phyloP scores from a whole-genome alignment of 2,113 vertebrate species.

The Phrynosoma platyrhinos region DNA sequence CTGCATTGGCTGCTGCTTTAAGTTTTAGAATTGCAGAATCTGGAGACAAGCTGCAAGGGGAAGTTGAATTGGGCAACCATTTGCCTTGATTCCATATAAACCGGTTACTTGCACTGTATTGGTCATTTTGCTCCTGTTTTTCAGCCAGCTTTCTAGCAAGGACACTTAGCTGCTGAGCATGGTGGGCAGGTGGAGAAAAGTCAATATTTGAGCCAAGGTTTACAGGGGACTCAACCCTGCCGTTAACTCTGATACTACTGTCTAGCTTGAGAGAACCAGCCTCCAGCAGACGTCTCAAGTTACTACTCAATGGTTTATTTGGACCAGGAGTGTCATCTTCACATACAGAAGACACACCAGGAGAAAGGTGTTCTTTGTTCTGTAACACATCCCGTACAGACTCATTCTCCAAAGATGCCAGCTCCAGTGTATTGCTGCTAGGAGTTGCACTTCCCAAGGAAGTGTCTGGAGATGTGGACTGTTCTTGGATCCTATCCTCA shows the following conservation, averaged over 20 bases:
- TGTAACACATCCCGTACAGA: slow-evolving; percentile 78
- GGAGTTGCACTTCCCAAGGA: slow-evolving; percentile 94
- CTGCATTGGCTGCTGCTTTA: slow-evolving; percentile 96
- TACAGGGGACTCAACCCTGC: slow-evolving; percentile 85
- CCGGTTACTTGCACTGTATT: slow-evolving; percentile 78
- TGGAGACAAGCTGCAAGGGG: slow-evolving; percentile 90
- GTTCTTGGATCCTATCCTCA: slow-evolving; percentile 84
- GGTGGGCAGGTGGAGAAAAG: slow-evolving; percentile 92
- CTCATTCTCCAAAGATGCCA: slow-evolving; percentile 86
- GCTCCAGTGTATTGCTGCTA: slow-evolving; percentile 88
- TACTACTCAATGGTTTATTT: slow-evolving; percentile 95
- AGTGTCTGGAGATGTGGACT: slow-evolving; percentile 89
- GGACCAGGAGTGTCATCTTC: slow-evolving; percentile 88
- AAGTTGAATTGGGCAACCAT: slow-evolving; percentile 88
- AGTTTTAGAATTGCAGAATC: slow-evolving; percentile 98
- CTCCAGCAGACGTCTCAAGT: slow-evolving; percentile 93
- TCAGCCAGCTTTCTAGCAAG: slow-evolving; percentile 94
- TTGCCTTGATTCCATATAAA: slow-evolving; percentile 97
- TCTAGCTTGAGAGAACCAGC: slow-evolving; percentile 93
- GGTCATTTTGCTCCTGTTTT: slow-evolving; percentile 86
- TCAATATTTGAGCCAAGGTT: slow-evolving; percentile 83
- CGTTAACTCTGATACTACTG: slow-evolving; percentile 79
- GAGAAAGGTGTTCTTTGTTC: slow-evolving; percentile 90
- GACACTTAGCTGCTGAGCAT: slow-evolving; percentile 95
- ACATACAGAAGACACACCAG: slow-evolving; percentile 88